phyloP scores from a whole-genome alignment of 2,113 vertebrate genomes.

The Lepisosteus osseus region DNA sequence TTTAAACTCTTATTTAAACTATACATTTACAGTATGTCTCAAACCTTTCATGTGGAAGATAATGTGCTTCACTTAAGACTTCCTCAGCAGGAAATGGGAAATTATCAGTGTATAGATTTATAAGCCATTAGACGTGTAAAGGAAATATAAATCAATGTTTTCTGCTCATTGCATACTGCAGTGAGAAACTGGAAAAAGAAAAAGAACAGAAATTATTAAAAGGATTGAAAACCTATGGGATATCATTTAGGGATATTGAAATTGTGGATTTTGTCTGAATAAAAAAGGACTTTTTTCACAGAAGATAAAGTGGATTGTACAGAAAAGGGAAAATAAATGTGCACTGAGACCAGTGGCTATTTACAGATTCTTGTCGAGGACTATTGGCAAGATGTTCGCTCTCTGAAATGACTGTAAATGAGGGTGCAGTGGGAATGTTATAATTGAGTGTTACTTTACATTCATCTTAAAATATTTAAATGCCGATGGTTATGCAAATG shows the following conservation, averaged over 20 bases:
- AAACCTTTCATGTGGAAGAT: no score
- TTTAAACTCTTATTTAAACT: no score
- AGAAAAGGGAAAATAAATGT: neutral
- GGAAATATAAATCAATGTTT: no score
- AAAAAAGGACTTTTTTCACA: slow-evolving; percentile 7
- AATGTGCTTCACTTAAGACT: no score
- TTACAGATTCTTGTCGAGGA: neutral
- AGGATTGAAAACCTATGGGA: neutral
- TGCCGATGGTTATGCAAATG: neutral
- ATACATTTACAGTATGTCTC: no score
- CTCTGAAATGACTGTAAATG: neutral
- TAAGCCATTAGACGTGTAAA: no score
- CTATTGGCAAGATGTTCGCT: neutral
- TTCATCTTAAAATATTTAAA: neutral
- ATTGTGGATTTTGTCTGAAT: neutral
- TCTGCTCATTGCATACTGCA: no score
- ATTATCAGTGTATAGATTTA: no score
- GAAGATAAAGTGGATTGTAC: neutral
- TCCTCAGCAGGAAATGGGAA: no score
- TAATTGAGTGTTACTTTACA: neutral
- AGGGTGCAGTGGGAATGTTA: neutral
- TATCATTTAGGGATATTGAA: neutral
- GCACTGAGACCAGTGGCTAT: neutral
- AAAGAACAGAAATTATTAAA: neutral
- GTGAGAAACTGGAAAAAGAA: no score